Percentiles rank a stretch among this genome's conserved stretches.
phyloP scores from a whole-genome alignment of 2,888 invertebrate genomes.

The Autographa pulchrina region DNA sequence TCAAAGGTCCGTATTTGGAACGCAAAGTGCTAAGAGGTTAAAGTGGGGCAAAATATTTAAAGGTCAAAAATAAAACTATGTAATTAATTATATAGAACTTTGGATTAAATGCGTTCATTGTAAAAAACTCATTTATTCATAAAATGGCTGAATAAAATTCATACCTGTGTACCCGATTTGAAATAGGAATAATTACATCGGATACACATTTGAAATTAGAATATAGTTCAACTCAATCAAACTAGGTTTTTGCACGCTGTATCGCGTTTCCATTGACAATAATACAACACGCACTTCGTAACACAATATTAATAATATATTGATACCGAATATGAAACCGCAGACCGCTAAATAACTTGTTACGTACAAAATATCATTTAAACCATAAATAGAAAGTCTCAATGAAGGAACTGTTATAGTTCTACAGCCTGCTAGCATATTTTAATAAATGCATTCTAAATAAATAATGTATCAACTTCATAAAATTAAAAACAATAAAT shows the following conservation, averaged over 20 bases:
- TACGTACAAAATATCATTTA: constrained; percentile 38
- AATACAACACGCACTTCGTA: constrained; percentile 37
- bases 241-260: constrained; percentile 44
- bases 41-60: neutral
- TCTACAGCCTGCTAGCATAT: neutral
- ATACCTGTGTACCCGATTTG: constrained; percentile 10
- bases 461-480: constrained; percentile 18
- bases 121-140: neutral
- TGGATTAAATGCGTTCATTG: too few species aligned
- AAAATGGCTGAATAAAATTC: constrained; percentile 5
- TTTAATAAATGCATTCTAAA: constrained; percentile 8
- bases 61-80: neutral
- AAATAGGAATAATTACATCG: neutral
- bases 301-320: constrained; percentile 41
- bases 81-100: neutral
- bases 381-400: constrained; percentile 35
- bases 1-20: constrained; percentile 12
- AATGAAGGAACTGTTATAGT: constrained; percentile 15
- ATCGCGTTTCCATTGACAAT: constrained; percentile 53
- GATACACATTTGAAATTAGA: constrained; percentile 38
- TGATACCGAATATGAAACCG: constrained; percentile 58
- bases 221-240: neutral
- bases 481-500: constrained; percentile 9
- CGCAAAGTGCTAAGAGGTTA: neutral
- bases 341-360: constrained; percentile 43